Conservation (phyloP, 2,113 vertebrate species). For the Ifrita kowaldi region DNA sequence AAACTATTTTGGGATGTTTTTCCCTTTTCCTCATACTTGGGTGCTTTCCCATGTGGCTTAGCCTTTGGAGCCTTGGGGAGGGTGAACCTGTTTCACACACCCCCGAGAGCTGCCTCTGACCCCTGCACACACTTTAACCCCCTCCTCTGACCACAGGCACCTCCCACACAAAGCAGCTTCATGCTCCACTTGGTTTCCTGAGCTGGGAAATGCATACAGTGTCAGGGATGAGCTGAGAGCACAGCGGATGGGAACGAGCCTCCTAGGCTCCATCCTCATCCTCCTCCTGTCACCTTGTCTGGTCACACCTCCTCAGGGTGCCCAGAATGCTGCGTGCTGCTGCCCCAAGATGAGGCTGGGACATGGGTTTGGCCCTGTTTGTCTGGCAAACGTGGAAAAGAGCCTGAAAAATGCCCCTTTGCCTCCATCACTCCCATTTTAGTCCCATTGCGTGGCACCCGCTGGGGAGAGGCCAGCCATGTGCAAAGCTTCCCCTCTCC, state of each 20-base stretch:
- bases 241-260: rapidly evolving
- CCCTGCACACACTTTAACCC: background rate
- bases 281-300: background rate
- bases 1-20: conserved; percentile 74
- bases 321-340: background rate
- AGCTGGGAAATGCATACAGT: background rate
- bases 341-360: background rate
- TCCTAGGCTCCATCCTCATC: background rate
- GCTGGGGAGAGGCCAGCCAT: rapidly evolving
- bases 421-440: background rate
- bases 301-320: background rate
- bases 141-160: background rate
- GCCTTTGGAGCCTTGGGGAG: background rate
- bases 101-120: background rate
- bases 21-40: conserved; percentile 70
- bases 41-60: conserved; percentile 70
- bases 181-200: background rate
- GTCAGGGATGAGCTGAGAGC: background rate
- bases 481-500: background rate
- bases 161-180: background rate
- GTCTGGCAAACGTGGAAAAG: background rate
- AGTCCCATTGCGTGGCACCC: background rate
- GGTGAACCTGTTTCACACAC: conserved; percentile 49
- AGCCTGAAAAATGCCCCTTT: background rate
- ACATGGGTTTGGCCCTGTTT: rapidly evolving